Percentiles rank a stretch among this genome's conserved stretches.
These are phyloP conservation scores for Alethe castanea DNA, from an alignment of 2,113 vertebrate genomes.

Conservation along the genomic window DNA sequence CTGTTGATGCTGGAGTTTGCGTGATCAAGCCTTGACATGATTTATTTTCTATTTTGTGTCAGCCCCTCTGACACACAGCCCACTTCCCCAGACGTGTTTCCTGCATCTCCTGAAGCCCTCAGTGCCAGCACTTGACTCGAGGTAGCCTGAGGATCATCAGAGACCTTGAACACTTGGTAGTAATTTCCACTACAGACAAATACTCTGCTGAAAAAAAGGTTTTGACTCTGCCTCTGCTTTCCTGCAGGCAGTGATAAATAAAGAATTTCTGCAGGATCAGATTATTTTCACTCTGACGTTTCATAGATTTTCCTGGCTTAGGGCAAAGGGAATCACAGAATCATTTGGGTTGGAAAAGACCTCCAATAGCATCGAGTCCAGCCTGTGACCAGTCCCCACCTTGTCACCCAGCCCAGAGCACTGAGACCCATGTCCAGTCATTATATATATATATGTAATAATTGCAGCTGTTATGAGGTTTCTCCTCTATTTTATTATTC, in stretches of 20 bases:
- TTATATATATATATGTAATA: background rate
- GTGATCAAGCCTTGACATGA: background rate
- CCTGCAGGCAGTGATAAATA: background rate
- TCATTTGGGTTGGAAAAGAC: background rate
- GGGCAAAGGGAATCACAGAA: background rate
- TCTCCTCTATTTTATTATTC: background rate
- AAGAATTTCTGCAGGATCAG: background rate
- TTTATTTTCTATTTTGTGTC: background rate
- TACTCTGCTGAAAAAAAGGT: background rate
- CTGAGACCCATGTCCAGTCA: background rate
- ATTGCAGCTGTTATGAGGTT: background rate
- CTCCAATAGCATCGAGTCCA: background rate
- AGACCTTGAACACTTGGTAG: slow-evolving; percentile 1
- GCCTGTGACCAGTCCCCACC: background rate
- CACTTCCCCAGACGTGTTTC: background rate
- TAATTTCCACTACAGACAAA: slow-evolving; percentile 42
- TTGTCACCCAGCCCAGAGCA: background rate
- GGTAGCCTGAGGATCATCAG: background rate
- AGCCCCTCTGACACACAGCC: background rate
- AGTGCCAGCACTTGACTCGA: background rate
- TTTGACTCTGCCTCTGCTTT: background rate
- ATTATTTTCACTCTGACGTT: background rate
- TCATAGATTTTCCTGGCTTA: background rate
- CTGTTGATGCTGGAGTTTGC: background rate
- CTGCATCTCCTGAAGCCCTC: background rate